Percentiles rank a stretch among this genome's conserved stretches.
phyloP scores from a whole-genome alignment of 2,113 vertebrate species.

The Amphilophus citrinellus region DNA sequence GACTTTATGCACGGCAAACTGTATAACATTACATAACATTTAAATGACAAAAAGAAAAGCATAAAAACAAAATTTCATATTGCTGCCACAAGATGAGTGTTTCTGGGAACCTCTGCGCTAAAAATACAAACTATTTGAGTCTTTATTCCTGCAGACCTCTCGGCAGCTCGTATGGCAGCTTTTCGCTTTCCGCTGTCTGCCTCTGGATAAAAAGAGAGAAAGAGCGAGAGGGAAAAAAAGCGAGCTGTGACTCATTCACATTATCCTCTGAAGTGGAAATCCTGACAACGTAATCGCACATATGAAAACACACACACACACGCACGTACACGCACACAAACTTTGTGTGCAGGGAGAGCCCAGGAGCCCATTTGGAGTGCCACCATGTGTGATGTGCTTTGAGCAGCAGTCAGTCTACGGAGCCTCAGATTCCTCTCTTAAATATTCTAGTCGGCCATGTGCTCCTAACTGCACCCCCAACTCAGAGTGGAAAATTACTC shows the following conservation, averaged over 20 bases:
- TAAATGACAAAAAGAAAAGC: background rate
- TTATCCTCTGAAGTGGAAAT: conserved; percentile 78
- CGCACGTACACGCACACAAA: conserved; percentile 21
- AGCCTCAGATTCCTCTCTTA: conserved; percentile 20
- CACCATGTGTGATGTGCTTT: conserved; percentile 67
- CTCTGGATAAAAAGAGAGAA: conserved; percentile 55
- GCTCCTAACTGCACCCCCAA: background rate
- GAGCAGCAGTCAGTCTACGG: conserved; percentile 43
- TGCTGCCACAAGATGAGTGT: background rate
- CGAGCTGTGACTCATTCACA: conserved; percentile 71
- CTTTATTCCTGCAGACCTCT: conserved; percentile 40
- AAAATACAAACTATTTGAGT: conserved; percentile 39
- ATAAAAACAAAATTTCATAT: background rate
- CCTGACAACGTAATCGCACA: conserved; percentile 64
- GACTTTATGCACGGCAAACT: background rate
- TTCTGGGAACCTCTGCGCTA: conserved; percentile 17
- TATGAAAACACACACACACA: conserved; percentile 26
- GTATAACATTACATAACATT: background rate
- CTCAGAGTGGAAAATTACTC: background rate
- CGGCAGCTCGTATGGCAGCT: conserved; percentile 45
- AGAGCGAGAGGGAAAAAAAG: conserved; percentile 20
- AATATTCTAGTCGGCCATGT: conserved; percentile 26
- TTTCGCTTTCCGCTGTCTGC: conserved; percentile 58
- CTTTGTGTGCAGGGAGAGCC: conserved; percentile 41
- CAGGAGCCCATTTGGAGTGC: conserved; percentile 62